Evolutionary conservation across 2,113 vertebrate genomes (phyloP), one percentile per base, ranked within the genome.

Genomic region (Coreoperca whiteheadi): DNA sequence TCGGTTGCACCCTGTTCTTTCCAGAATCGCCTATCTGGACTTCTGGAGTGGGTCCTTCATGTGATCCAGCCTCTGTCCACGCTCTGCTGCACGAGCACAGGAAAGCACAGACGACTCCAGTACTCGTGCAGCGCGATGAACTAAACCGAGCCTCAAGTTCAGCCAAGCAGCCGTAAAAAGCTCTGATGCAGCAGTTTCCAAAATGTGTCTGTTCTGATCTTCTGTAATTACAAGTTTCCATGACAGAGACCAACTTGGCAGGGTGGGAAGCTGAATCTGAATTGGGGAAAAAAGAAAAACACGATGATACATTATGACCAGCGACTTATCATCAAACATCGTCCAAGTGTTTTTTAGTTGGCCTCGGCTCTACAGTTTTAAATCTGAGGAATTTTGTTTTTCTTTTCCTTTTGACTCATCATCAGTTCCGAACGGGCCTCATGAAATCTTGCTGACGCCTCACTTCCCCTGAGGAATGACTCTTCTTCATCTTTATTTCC

Each of bases 401-500:
- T 60, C 51, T 60, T 76, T 37, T 18, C 46, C 68, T 60, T 65
- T 10, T 30, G 50, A 77, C 50, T 77, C 66, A 21, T 79, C 32
- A 7, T 78, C 60, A 23, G 37, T 3, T 73, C 28, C 65, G 46
- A 78, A 63, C 3, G 12, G 59, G 67, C 67, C 64, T 83, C 53
- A 4, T 70, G 74, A 87, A 74, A 41, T 41, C 37, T 7, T 1
- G 25, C 82, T 71, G 86, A 83, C 20, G 76, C 75, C 85, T 83
- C 53, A 1, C 60, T 51, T 30, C 54, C 79, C 78, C 56, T 2
- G 66, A 82, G 73, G 74, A 75, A 66, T 9, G 21, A 28, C 65
- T 86, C 70, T 34, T 77, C 87, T 77, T 83, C 54, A 63, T 82
- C 74, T 83, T 85, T 77, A 74, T 81, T 57, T 72, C 16, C 69